Base-by-base conservation (phyloP, 1,140 invertebrate species). In the Philaenus spumarius region DNA sequence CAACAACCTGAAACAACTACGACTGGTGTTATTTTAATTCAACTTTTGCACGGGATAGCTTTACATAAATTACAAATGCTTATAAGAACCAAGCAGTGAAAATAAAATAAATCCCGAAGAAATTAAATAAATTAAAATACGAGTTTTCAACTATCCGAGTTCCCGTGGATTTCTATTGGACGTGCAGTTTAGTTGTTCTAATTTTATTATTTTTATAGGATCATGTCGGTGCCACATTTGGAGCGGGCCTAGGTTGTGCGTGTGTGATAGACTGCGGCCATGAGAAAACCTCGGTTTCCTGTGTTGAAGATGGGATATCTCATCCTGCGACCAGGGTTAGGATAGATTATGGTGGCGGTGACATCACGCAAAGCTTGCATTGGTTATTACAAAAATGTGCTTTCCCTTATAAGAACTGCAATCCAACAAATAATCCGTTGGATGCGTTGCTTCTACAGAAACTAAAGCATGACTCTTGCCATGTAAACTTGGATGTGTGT, bases 211-310 rank as follows among this genome's bases (percentile, higher is more conserved):
- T 62, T 66, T 59, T 68, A 9, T 72, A 92, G 82, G 90, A 93
- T 74, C 89, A 91, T 68, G 93, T 96, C 1, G 92, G 91, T 37
- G 91, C 93, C 2, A 94, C 93, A 15, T 97, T 96, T 78, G 95
- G 94, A 15, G 88, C 92, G 39, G 94, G 94, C 17, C 77, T 97
- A 14, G 87, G 89, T 22, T 90, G 85, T 71, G 93, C 93, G 7
- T 97, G 94, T 78, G 92, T 97, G 14, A 87, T 98, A 6, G 94
- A 98, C 73, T 86, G 97, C 45, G 95, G 95, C 0, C 93, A 95
- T 71, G 90, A 95, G 72, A 97, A 97, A 77, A 95, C 91, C 1
- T 91, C 92, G 0, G 86, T 97, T 14, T 95, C 91, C 11, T 98
- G 95, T 77, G 92, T 97, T 2, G 94, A 97, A 76, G 94, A 97